These are phyloP conservation scores for Lasioglossum pauxillum DNA, from an alignment of 2,888 invertebrate genomes.

Conservation along the genomic window DNA sequence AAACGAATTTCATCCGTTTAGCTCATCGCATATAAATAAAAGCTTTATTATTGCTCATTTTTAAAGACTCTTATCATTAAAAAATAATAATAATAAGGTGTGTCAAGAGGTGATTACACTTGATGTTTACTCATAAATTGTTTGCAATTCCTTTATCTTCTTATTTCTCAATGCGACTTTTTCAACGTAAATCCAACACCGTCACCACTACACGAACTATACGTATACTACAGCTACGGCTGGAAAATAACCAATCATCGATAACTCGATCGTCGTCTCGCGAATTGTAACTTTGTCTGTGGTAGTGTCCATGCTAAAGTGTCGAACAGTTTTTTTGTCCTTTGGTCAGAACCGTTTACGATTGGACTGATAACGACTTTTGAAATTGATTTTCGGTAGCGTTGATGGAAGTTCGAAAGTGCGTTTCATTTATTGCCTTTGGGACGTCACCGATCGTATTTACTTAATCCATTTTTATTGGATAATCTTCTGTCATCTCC, in stretches of 20 bases:
- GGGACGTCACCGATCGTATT: not conserved
- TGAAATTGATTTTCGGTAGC: slow-evolving; percentile 24
- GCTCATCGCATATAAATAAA: not conserved
- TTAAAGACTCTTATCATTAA: too few relatives aligned
- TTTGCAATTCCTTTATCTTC: not conserved
- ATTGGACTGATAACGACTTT: slow-evolving; percentile 19
- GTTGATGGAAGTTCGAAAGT: slow-evolving; percentile 4
- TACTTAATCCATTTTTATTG: not conserved
- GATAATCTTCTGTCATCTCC: not conserved
- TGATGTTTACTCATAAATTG: not conserved
- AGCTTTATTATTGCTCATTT: too few relatives aligned
- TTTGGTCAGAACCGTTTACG: not conserved
- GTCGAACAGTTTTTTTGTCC: not conserved
- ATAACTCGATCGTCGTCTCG: not conserved
- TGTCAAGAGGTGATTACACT: not conserved
- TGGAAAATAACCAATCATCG: slow-evolving; percentile 5
- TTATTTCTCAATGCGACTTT: not conserved
- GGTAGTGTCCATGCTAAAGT: not conserved
- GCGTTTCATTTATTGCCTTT: not conserved
- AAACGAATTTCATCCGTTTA: too few relatives aligned
- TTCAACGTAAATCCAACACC: not conserved
- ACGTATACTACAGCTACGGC: not conserved
- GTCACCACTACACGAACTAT: not conserved
- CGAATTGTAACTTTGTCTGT: not conserved
- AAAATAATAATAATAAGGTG: not conserved